Evolutionary conservation across 2,113 vertebrate species (phyloP).

Genomic region (Addax nasomaculatus): DNA sequence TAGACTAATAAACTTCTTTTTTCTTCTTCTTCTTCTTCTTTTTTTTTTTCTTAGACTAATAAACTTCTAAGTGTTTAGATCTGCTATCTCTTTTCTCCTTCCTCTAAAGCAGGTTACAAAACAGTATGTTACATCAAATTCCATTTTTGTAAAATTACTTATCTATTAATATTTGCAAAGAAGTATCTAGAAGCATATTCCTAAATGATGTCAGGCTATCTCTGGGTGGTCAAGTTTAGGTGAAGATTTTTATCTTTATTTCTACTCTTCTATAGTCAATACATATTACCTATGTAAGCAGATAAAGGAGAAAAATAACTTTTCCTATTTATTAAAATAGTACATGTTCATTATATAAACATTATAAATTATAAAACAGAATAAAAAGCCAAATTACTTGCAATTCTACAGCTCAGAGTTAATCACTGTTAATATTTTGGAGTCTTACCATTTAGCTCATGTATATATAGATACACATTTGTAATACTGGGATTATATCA

Average conservation of each 20-base stretch:
- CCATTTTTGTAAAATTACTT: background rate
- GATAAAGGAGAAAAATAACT: background rate
- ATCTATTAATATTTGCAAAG: background rate
- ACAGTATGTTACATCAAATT: background rate
- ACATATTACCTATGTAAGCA: background rate
- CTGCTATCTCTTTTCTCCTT: background rate
- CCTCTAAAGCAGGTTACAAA: conserved; percentile 2
- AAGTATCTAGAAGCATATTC: background rate
- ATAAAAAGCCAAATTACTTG: conserved; percentile 9
- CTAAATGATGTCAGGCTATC: background rate
- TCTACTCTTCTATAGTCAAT: conserved; percentile 14
- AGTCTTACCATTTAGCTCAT: background rate
- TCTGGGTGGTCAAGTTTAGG: background rate
- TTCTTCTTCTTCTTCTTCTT: too few species aligned
- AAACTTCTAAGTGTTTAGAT: background rate
- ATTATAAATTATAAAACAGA: background rate
- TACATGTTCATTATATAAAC: background rate
- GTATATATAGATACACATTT: background rate
- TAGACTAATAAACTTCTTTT: background rate
- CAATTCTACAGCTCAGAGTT: background rate
- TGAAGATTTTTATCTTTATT: conserved; percentile 28
- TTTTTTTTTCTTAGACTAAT: background rate
- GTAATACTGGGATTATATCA: background rate
- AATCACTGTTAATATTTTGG: background rate
- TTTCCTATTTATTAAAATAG: conserved; percentile 2